These are phyloP conservation scores for Ectropis grisescens DNA, from an alignment of 1,140 invertebrate genomes.

Conservation along the genomic window DNA sequence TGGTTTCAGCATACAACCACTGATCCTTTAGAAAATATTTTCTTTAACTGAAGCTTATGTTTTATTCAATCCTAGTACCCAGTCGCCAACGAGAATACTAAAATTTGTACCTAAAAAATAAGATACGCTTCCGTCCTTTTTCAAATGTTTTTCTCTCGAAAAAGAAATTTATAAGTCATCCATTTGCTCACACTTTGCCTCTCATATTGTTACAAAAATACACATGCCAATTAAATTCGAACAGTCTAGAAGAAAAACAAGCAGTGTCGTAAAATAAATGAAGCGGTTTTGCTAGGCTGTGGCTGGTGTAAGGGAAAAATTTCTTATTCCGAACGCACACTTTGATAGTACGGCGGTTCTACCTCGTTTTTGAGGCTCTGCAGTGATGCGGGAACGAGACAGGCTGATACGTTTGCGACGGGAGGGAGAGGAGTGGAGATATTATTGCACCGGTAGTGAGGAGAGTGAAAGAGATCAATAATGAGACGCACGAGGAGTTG, in stretches of 20 bases:
- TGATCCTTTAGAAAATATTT: constrained; percentile 20
- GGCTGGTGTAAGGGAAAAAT: constrained; percentile 45
- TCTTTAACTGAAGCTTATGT: constrained; percentile 14
- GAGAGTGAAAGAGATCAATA: constrained; percentile 71
- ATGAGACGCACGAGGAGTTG: constrained; percentile 68
- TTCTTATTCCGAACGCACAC: constrained; percentile 47
- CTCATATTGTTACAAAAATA: too few species aligned
- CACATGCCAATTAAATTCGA: too few species aligned
- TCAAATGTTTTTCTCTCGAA: too few species aligned
- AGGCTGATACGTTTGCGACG: constrained; percentile 16
- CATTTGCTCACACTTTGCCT: too few species aligned
- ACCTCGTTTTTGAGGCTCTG: constrained; percentile 68
- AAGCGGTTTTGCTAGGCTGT: too few species aligned
- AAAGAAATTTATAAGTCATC: too few species aligned
- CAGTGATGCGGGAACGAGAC: constrained; percentile 51
- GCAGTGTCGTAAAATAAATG: too few species aligned
- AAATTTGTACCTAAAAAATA: constrained; percentile 1
- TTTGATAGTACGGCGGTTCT: constrained; percentile 49
- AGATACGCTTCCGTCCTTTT: constrained; percentile 1
- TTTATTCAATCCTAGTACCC: constrained; percentile 25
- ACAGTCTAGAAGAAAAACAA: too few species aligned
- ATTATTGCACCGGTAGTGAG: constrained; percentile 69
- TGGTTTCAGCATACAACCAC: constrained; percentile 13
- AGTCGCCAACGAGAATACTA: too few species aligned
- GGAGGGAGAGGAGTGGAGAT: constrained; percentile 26